Conservation (phyloP, 1,140 invertebrate genomes). For the Probaryconus sp. region DNA sequence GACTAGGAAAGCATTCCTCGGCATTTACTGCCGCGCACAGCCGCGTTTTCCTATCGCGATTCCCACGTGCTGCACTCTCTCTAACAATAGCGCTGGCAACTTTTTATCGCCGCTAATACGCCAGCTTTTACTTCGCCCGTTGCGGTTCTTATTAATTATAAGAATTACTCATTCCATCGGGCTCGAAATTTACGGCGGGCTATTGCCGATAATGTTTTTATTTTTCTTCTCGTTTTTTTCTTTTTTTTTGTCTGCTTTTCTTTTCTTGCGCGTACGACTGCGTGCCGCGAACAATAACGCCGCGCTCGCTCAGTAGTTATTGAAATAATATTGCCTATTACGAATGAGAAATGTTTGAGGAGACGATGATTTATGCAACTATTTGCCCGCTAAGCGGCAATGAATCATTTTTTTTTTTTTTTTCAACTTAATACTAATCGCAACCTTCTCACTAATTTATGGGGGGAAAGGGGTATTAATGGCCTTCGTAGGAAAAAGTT, state of each 20-base stretch:
- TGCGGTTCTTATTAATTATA: conserved; percentile 54
- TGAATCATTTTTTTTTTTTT: conserved; percentile 29
- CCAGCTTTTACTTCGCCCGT: conserved; percentile 53
- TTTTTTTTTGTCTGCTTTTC: not conserved
- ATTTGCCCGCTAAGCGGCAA: conserved; percentile 15
- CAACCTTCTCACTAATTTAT: conserved; percentile 28
- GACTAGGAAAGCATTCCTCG: conserved; percentile 1
- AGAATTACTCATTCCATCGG: conserved; percentile 39
- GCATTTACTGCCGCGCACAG: conserved; percentile 16
- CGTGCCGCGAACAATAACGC: too few species aligned
- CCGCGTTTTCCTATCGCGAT: conserved; percentile 50
- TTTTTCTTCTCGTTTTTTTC: conserved; percentile 1
- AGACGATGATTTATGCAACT: conserved; percentile 31
- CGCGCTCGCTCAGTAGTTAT: too few species aligned
- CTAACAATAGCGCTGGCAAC: conserved; percentile 49
- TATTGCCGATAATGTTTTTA: too few species aligned
- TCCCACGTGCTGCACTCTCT: conserved; percentile 57
- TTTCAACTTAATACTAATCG: conserved; percentile 11
- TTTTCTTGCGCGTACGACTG: not conserved
- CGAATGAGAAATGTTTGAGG: conserved; percentile 21
- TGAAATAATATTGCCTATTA: conserved; percentile 46
- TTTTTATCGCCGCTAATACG: conserved; percentile 51
- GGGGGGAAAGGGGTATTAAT: conserved; percentile 14
- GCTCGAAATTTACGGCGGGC: not conserved
- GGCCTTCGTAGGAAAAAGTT: conserved; percentile 15